Conservation (phyloP, 2,113 vertebrate genomes). For the Terrapene triunguis region DNA sequence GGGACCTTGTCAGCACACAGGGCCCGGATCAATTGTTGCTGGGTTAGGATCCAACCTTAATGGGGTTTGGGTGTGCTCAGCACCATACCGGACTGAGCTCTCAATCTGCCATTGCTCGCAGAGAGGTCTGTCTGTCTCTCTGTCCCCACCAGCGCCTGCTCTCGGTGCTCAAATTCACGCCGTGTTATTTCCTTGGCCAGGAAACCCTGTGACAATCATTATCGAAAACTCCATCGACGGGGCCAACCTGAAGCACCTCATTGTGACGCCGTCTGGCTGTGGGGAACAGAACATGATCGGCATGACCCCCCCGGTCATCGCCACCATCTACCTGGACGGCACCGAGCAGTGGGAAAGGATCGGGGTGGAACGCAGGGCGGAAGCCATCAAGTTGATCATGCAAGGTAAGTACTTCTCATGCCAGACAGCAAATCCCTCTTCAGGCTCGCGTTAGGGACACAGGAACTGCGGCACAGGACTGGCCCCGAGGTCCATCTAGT, state of each 20-base stretch:
- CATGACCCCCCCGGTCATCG: slow-evolving; percentile 89
- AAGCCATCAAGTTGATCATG: slow-evolving; percentile 82
- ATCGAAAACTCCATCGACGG: slow-evolving; percentile 75
- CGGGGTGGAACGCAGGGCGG: slow-evolving; percentile 72
- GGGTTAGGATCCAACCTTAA: neutral
- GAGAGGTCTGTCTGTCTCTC: neutral
- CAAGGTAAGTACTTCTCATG: slow-evolving; percentile 73
- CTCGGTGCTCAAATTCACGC: fast-evolving
- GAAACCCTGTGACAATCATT: slow-evolving; percentile 72
- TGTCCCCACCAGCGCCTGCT: neutral
- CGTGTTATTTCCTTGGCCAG: neutral
- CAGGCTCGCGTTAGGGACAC: neutral
- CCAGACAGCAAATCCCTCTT: fast-evolving
- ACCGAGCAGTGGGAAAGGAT: slow-evolving; percentile 85
- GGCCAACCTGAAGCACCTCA: slow-evolving; percentile 80
- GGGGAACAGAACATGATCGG: slow-evolving; percentile 94
- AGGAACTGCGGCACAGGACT: no score
- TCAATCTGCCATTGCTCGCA: no score
- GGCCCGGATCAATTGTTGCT: neutral
- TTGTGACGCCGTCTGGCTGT: slow-evolving; percentile 86
- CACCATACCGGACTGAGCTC: neutral
- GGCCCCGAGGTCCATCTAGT: no score
- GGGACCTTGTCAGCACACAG: no score
- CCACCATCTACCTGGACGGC: slow-evolving; percentile 87
- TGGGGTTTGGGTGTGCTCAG: neutral